Evolutionary conservation across 2,113 vertebrate genomes (phyloP), one percentile per base, ranked within the genome.

Genomic region (Dicaeum eximium): DNA sequence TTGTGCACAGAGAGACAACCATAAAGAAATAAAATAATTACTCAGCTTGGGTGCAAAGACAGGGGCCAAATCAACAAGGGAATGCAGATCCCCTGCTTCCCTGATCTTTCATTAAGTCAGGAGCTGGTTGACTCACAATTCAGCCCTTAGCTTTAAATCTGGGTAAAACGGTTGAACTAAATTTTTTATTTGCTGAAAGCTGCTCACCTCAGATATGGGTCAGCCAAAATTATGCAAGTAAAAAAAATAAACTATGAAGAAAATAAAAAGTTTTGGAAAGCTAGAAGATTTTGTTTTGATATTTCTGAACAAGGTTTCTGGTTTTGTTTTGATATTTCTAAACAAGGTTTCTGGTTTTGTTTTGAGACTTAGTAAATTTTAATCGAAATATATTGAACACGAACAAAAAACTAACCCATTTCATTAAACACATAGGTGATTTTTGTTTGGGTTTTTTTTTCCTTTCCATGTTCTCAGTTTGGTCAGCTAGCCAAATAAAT

Each of bases 401-500:
- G 77, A 88, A 58, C 37, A 53, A 45, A 75, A 80, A 70, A 8
- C 10, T 27, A 83, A 51, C 25, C 60, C 17, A 4, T 93, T 82
- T 86, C 74, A 24, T 90, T 62, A 65, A 93, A 73, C 22, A 79
- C 42, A 27, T 70, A 61, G 50, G 28, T 69, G 33, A 13, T 11
- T 64, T 57, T 80, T 30, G 16, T 14, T 31, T 20, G n/a, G 5
- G 33, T 33, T 22, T 40, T 23, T 40, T 70, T 54, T 61, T n/a
- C 3, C 3, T 92, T 84, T 40, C n/a, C 1, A 0, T 67, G 31
- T 78, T 87, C 40, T 71, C 48, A 61, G 60, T 84, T 91, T 87
- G 86, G 92, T 75, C 83, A 92, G 48, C 83, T 86, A 95, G 72
- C 77, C 83, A 95, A 95, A 95, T 93, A 96, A 91, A 92, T 95